These are phyloP conservation scores for Pachymerium ferrugineum DNA, from an alignment of 2,888 invertebrate species.

Conservation along the genomic window DNA sequence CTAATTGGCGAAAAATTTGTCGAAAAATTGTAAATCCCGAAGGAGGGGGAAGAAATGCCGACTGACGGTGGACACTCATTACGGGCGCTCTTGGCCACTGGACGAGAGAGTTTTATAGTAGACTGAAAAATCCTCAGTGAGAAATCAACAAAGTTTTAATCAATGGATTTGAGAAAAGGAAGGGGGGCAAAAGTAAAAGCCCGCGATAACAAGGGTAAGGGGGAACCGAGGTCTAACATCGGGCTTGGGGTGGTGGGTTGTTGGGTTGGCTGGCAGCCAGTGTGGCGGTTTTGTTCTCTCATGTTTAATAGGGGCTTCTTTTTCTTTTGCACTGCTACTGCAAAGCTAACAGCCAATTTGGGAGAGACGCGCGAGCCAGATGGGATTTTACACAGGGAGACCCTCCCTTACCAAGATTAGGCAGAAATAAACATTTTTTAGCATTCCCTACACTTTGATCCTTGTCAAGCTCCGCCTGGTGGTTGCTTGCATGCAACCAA, in stretches of 20 bases:
- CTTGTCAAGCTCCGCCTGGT: constrained; percentile 22
- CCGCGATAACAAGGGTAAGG: constrained; percentile 32
- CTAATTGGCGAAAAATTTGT: constrained; percentile 33
- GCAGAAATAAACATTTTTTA: constrained; percentile 34
- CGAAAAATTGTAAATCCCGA: constrained; percentile 32
- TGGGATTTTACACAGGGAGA: constrained; percentile 30
- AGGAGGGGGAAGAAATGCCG: neutral
- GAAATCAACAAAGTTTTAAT: constrained; percentile 33
- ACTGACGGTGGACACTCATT: constrained; percentile 19
- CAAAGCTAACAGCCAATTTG: constrained; percentile 33
- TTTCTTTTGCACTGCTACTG: neutral
- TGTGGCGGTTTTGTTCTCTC: constrained; percentile 12
- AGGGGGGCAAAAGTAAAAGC: neutral
- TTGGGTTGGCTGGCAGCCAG: neutral
- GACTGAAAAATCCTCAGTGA: neutral
- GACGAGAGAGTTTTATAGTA: neutral
- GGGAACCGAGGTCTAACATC: neutral
- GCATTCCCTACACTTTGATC: constrained; percentile 28
- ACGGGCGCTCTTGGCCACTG: neutral
- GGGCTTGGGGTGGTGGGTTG: neutral
- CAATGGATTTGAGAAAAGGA: constrained; percentile 25
- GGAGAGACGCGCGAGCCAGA: constrained; percentile 27
- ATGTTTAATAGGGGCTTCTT: constrained; percentile 30
- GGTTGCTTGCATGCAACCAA: neutral
- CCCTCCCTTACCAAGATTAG: constrained; percentile 28